Conservation (phyloP, 2,797 vertebrate genomes). For the Aphelocoma californica region DNA sequence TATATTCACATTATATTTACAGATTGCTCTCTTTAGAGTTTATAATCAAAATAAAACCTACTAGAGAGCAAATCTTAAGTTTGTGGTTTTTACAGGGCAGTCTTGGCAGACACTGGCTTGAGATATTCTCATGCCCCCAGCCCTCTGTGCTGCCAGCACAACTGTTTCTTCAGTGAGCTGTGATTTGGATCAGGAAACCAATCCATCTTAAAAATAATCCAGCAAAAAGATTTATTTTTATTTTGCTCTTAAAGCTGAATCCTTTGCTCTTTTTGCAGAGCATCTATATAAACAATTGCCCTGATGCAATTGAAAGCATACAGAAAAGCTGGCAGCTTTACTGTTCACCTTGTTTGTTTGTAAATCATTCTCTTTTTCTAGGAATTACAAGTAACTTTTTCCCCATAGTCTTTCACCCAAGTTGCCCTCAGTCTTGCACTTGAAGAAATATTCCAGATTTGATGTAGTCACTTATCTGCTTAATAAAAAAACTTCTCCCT, state of each 20-base stretch:
- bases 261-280: neutral
- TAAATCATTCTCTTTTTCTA: neutral
- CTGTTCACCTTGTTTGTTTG: neutral
- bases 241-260: slow-evolving; percentile 35
- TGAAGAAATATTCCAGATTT: neutral
- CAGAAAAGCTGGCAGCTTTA: neutral
- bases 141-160: neutral
- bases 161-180: slow-evolving; percentile 43
- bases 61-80: neutral
- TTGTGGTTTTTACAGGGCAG: neutral
- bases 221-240: slow-evolving; percentile 47
- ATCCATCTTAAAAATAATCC: slow-evolving; percentile 65
- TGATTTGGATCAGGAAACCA: slow-evolving; percentile 50
- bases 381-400: neutral
- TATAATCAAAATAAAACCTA: neutral
- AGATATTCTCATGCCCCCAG: neutral
- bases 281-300: neutral
- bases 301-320: neutral
- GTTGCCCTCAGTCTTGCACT: neutral
- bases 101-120: neutral
- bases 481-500: neutral
- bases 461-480: neutral
- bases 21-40: neutral
- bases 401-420: neutral
- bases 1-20: neutral